Evolutionary conservation across 2,113 vertebrate genomes (phyloP), one percentile per base, ranked within the genome.

Genomic region (Origma solitaria): DNA sequence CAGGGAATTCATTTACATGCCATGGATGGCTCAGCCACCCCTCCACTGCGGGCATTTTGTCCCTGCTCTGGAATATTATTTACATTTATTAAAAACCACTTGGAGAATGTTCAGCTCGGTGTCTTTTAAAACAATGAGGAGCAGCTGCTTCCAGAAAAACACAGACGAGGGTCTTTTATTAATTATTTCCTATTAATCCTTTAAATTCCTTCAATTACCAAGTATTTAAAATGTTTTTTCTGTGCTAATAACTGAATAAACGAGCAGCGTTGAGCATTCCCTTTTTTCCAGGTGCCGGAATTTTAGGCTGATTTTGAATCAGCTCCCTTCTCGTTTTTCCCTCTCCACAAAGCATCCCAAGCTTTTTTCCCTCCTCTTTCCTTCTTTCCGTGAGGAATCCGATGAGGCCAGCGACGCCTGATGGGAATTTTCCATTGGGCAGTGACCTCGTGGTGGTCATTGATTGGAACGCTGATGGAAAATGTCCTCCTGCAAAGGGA

Each of bases 201-300:
- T 68, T 33, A 38, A 95, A 38, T 66, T 19, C 42, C 68, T 75
- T n/a, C 23, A 31, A 5, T 82, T 37, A 45, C 13, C 62, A 31
- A 42, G 18, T 10, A 33, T 69, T 92, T 68, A 3, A 60, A 65
- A 40, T 28, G 65, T 4, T 5, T 57, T 50, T 69, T 57, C 4
- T 0, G 1, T 53, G 49, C 42, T 84, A 6, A 5, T 51, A 57
- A 51, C 15, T 12, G 58, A 66, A 38, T 20, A 56, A 35, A 54
- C 2, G 57, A 45, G 60, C 14, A 50, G 15, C 2, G 9, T 7
- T 22, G 15, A 40, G 31, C 0, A 1, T n/a, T 64, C 30, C 1
- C 0, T 15, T 45, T 89, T 69, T 27, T 28, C 60, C 50, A 11
- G 14, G 14, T 79, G 11, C 25, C 28, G 21, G 12, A 11, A 31